Percentiles rank a stretch among this genome's conserved stretches.
Evolutionary conservation across 2,888 invertebrate species (phyloP).

Genomic region (Pristionchus arcanus): DNA sequence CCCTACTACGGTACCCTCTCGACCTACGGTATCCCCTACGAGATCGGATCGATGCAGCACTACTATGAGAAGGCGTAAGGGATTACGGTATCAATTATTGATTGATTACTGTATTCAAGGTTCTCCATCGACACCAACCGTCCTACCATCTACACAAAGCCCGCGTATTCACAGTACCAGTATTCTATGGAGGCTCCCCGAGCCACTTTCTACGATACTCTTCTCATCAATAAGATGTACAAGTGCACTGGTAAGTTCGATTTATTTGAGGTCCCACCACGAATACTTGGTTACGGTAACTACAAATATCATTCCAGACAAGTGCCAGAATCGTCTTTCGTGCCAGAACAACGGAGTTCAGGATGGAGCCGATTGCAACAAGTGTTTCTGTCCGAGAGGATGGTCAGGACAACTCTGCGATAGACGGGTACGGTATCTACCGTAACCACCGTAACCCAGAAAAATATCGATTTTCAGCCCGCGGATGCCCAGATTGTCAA

Average conservation of each 20-base stretch:
- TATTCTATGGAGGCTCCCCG: constrained; percentile 1
- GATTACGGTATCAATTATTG: not conserved
- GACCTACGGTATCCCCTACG: constrained; percentile 19
- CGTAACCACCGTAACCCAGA: not conserved
- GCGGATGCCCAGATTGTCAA: not conserved
- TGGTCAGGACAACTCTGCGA: constrained; percentile 26
- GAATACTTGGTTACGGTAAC: not conserved
- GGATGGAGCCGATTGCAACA: not conserved
- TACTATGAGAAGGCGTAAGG: constrained; percentile 20
- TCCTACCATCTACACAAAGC: constrained; percentile 27
- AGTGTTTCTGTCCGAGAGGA: constrained; percentile 29
- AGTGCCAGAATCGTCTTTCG: not conserved
- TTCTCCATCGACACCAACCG: not conserved
- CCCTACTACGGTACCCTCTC: not conserved
- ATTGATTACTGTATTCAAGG: not conserved
- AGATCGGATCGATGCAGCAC: constrained; percentile 38
- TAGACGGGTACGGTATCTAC: not conserved
- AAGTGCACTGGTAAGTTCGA: constrained; percentile 19
- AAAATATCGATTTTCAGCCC: not conserved
- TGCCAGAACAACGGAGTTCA: constrained; percentile 32
- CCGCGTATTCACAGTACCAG: not conserved
- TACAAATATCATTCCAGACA: not conserved
- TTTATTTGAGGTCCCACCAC: too few relatives aligned
- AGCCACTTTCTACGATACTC: not conserved
- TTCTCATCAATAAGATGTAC: constrained; percentile 34